Evolutionary conservation across 2,888 invertebrate species (phyloP).

Genomic region (Pollenia angustigena): DNA sequence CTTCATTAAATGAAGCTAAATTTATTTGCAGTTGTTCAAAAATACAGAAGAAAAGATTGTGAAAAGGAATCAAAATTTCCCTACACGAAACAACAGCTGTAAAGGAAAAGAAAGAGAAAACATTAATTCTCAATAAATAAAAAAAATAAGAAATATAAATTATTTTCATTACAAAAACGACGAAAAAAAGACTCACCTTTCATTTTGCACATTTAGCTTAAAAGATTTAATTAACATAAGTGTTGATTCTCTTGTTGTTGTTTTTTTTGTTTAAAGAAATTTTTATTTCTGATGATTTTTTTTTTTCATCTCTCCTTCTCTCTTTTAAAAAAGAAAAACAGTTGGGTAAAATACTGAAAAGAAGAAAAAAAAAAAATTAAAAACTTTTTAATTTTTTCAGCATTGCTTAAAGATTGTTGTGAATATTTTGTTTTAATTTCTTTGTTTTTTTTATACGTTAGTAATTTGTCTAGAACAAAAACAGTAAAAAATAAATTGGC

Average conservation of each 20-base stretch:
- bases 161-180: conserved; percentile 9
- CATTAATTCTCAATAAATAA: too few species aligned
- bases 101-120: conserved; percentile 25
- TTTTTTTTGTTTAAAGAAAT: conserved; percentile 36
- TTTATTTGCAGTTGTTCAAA: conserved; percentile 5
- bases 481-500: background rate
- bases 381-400: background rate
- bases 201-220: conserved; percentile 62
- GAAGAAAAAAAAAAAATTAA: conserved; percentile 30
- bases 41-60: background rate
- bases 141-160: background rate
- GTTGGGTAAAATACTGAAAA: conserved; percentile 21
- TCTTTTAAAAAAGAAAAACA: too few species aligned
- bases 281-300: conserved; percentile 42
- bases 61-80: background rate
- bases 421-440: conserved; percentile 1
- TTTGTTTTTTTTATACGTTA: conserved; percentile 27
- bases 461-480: conserved; percentile 14
- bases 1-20: conserved; percentile 7
- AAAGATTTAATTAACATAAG: conserved; percentile 71
- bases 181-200: conserved; percentile 53
- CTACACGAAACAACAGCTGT: conserved; percentile 27
- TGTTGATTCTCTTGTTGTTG: conserved; percentile 42
- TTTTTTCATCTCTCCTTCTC: background rate
- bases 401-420: background rate